Evolutionary conservation across 2,113 vertebrate genomes (phyloP).

Genomic region (Corythaixoides concolor): DNA sequence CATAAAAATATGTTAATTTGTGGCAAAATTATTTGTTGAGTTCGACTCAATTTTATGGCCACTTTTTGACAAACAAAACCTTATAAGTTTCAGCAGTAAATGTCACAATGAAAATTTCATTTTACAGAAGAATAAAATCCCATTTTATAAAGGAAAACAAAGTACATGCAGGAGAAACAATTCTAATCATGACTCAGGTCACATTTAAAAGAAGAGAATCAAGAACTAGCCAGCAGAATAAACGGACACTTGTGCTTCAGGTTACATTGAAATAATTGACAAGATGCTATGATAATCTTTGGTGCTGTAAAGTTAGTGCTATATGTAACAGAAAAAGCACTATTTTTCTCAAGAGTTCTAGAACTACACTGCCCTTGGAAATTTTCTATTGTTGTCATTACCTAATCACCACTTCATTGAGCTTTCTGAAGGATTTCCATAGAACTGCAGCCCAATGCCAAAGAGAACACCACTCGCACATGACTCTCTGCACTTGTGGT

Average conservation of each 20-base stretch:
- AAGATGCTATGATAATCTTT: neutral
- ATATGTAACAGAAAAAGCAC: neutral
- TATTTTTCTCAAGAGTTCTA: neutral
- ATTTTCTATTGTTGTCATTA: neutral
- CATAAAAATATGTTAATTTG: neutral
- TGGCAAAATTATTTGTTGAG: neutral
- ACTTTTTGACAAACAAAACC: neutral
- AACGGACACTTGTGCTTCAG: neutral
- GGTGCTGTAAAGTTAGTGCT: neutral
- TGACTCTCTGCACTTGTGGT: neutral
- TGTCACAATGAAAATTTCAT: neutral
- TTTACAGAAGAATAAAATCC: neutral
- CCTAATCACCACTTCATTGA: neutral
- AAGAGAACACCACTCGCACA: rapidly evolving
- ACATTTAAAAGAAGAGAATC: neutral
- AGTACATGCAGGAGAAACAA: neutral
- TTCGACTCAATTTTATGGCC: neutral
- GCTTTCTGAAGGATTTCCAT: neutral
- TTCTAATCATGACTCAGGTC: neutral
- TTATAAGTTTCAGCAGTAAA: neutral
- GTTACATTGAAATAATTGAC: neutral
- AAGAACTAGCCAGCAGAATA: neutral
- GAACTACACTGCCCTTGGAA: neutral
- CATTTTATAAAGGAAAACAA: neutral
- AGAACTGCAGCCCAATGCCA: neutral